Base-by-base conservation (phyloP, 2,888 invertebrate species). In the Trachelus tabidus region DNA sequence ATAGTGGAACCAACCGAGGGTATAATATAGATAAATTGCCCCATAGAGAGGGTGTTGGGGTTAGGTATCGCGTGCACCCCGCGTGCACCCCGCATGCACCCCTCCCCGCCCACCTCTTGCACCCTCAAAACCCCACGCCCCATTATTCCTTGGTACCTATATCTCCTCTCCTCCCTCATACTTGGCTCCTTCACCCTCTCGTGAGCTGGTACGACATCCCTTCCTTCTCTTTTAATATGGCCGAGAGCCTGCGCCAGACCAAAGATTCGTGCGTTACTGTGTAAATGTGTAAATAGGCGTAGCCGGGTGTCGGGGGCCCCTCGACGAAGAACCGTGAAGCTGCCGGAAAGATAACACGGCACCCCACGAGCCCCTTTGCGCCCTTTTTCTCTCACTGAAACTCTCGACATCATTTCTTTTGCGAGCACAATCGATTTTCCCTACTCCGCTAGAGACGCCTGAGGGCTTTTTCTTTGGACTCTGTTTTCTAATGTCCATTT, bases 1-100 rank as follows among this genome's bases (percentile, higher is more conserved):
- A 88, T 88, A 88, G 86, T 86, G 85, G 85, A 86, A 85, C 87
- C 89, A 90, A 90, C 89, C 88, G 90, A 89, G 90, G 89, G 90
- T 90, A 90, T 91, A 91, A 91, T 90, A 87, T 87, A 88, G 91
- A 91, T 91, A 91, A 91, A 91, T 91, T 90, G 89, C 88, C 85
- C 87, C 85, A 85, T 87, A 80, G 89, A 89, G 87, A 88, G 82
- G 80, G 81, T 82, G 76, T 76, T 76, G 76, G 81, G 80, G 78
- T 80, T 79, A 35, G 73, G 76, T 35, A 75, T 69, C 77, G 76
- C 75, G 77, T 75, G 56, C 68, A 80, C 75, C 80, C 73, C 77
- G 76, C 75, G 77, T 75, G 56, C 68, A 80, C 75, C 80, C 73
- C 80, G 76, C 73, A 56, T 71, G 77, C 75, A 75, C 77, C 75